Evolutionary conservation across 2,797 vertebrate genomes (phyloP).

Genomic region (Cercopithecus neglectus): DNA sequence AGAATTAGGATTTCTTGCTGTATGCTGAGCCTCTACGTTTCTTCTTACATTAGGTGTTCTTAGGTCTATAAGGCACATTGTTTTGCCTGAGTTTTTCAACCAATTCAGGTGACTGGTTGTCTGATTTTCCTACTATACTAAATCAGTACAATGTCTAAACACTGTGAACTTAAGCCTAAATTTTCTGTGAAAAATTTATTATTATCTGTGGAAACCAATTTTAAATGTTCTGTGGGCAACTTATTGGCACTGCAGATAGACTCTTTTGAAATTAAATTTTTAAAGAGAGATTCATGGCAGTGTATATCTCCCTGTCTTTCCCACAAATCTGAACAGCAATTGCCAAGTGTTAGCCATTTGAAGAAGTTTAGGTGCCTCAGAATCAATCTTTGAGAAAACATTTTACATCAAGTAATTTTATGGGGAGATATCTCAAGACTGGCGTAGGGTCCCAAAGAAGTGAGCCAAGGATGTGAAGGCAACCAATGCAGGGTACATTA

Average conservation of each 20-base stretch:
- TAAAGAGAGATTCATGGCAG: background rate
- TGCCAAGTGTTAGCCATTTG: background rate
- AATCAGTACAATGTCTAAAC: slow-evolving; percentile 26
- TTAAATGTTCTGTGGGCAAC: background rate
- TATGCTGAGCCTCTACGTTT: background rate
- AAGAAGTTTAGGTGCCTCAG: background rate
- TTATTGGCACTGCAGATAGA: background rate
- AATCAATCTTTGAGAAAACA: background rate
- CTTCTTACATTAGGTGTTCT: background rate
- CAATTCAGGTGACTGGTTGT: background rate
- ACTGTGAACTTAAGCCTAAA: background rate
- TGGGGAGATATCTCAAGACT: background rate
- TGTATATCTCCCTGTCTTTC: background rate
- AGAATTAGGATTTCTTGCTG: background rate
- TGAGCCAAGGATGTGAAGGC: background rate
- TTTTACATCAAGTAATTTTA: background rate
- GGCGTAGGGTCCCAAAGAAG: background rate
- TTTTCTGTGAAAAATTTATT: background rate
- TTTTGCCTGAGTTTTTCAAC: background rate
- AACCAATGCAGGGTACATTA: background rate
- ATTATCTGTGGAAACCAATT: too few relatives aligned
- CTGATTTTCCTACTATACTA: background rate
- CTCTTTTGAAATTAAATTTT: background rate
- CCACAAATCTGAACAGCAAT: background rate
- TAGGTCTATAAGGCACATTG: background rate